Conservation (phyloP, 37 sponge, comb jelly and placozoan species). For the Hormiphora californensis region DNA sequence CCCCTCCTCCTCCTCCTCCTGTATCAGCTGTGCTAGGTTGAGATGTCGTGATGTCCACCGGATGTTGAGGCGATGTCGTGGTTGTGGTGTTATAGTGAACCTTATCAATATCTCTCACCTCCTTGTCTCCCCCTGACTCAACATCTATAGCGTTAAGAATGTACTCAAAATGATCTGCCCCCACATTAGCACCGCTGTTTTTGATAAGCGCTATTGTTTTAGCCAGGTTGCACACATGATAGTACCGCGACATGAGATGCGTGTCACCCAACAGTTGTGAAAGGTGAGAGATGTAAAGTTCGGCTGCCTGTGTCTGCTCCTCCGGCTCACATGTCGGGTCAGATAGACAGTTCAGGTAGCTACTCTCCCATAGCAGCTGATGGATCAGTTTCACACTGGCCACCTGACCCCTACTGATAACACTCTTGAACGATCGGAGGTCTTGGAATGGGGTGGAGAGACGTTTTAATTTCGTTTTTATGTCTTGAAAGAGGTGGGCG, state of each 20-base stretch:
- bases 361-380: background rate
- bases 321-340: background rate
- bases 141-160: slow-evolving; percentile 21
- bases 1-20: background rate
- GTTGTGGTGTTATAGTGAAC: background rate
- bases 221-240: slow-evolving; percentile 42
- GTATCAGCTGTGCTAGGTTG: background rate
- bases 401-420: background rate
- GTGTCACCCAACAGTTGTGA: background rate
- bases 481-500: slow-evolving; percentile 25
- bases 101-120: background rate
- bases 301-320: slow-evolving; percentile 5
- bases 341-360: background rate
- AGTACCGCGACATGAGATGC: slow-evolving; percentile 5
- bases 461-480: slow-evolving; percentile 9
- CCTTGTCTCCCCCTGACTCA: background rate
- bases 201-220: slow-evolving; percentile 12
- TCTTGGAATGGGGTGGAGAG: slow-evolving; percentile 15
- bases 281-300: background rate
- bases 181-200: background rate
- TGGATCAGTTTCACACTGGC: slow-evolving; percentile 16
- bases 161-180: slow-evolving; percentile 22
- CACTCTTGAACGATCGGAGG: background rate
- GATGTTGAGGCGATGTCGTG: background rate
- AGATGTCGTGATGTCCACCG: background rate